Evolutionary conservation across 1,140 invertebrate genomes (phyloP).

Genomic region (Papilio aristodemus): DNA sequence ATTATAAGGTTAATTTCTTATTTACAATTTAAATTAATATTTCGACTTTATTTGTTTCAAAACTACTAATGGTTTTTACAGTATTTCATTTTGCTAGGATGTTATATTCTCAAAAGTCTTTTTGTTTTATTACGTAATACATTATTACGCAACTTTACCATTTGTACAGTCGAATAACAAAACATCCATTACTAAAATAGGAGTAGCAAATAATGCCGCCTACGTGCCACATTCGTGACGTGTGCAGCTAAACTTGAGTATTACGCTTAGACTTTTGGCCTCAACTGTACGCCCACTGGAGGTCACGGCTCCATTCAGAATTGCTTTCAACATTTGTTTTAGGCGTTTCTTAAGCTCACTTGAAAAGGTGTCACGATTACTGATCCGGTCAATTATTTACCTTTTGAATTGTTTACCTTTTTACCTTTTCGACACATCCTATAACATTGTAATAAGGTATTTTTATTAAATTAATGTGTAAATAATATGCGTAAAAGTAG

Average conservation of each 20-base stretch:
- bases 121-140: not conserved
- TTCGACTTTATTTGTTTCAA: no score
- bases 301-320: constrained; percentile 25
- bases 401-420: not conserved
- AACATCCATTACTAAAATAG: constrained; percentile 39
- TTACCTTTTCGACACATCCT: no score
- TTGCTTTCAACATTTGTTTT: constrained; percentile 31
- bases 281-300: constrained; percentile 62
- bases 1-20: no score
- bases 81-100: not conserved
- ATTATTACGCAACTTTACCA: constrained; percentile 36
- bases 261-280: constrained; percentile 58
- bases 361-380: constrained; percentile 27
- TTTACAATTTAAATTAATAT: no score
- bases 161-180: constrained; percentile 8
- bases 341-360: constrained; percentile 29
- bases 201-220: constrained; percentile 53
- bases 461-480: no score
- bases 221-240: constrained; percentile 44
- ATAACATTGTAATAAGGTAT: no score
- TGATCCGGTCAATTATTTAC: not conserved
- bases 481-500: no score
- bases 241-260: constrained; percentile 34
- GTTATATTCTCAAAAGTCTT: not conserved
- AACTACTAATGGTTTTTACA: not conserved